Evolutionary conservation across 2,113 vertebrate genomes (phyloP).

Genomic region (Rhabdornis inornatus): DNA sequence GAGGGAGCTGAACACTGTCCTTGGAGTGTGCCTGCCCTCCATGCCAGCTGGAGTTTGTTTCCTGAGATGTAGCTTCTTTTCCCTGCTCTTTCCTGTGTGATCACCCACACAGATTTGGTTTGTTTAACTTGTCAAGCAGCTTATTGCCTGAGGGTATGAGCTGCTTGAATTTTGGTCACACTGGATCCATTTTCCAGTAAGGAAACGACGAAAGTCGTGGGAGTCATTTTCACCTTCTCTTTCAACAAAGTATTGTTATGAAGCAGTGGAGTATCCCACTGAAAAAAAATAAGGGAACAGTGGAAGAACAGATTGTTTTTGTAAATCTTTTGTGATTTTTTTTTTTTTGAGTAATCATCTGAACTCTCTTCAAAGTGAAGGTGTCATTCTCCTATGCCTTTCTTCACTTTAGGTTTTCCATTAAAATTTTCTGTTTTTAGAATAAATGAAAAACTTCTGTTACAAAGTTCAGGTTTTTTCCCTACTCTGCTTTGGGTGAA

Average conservation of each 20-base stretch:
- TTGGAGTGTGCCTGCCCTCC: background rate
- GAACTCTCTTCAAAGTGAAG: background rate
- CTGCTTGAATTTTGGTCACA: background rate
- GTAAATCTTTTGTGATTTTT: background rate
- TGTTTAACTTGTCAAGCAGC: background rate
- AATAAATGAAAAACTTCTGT: background rate
- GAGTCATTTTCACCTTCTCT: background rate
- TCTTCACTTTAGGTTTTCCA: background rate
- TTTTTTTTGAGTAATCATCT: background rate
- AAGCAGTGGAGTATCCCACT: background rate
- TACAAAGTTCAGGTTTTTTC: background rate
- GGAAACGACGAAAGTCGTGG: background rate
- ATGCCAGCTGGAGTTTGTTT: background rate
- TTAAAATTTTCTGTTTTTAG: background rate
- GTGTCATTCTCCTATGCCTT: accelerated
- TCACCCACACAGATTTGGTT: background rate
- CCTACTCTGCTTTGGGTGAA: background rate
- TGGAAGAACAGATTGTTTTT: background rate
- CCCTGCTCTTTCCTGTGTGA: background rate
- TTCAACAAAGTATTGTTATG: background rate
- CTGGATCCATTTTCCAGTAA: background rate
- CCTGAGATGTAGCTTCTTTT: background rate
- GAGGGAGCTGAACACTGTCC: background rate
- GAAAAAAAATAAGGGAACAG: background rate
- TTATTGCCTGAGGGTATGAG: background rate